phyloP scores from a whole-genome alignment of 1,140 invertebrate species.

The Philaenus spumarius region DNA sequence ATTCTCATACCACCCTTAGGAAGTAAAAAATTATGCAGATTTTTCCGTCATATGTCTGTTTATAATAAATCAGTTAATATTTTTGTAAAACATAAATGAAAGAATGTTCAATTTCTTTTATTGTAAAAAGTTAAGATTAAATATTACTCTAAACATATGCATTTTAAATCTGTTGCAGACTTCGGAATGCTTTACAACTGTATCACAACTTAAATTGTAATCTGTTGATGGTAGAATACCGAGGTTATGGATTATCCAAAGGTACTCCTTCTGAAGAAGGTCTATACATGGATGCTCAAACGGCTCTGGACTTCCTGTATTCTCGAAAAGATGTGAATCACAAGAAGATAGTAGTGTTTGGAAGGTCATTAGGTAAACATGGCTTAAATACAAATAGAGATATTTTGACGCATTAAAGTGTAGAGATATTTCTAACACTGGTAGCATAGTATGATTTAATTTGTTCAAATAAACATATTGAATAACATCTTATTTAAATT shows the following conservation, averaged over 20 bases:
- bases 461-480: too few species aligned
- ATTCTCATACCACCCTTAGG: too few species aligned
- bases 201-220: conserved; percentile 77
- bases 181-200: conserved; percentile 69
- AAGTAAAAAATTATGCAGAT: too few species aligned
- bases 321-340: conserved; percentile 75
- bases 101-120: neutral
- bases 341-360: conserved; percentile 85
- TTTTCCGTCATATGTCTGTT: conserved; percentile 19
- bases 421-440: too few species aligned
- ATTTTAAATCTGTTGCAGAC: conserved; percentile 39
- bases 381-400: too few species aligned
- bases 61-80: neutral
- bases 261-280: conserved; percentile 81
- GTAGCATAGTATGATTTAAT: too few species aligned
- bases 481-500: too few species aligned
- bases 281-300: conserved; percentile 78
- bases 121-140: neutral
- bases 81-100: neutral
- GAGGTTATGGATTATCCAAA: conserved; percentile 90
- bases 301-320: conserved; percentile 77
- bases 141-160: too few species aligned
- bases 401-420: too few species aligned
- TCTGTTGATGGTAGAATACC: conserved; percentile 84
- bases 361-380: conserved; percentile 76